phyloP scores from a whole-genome alignment of 2,797 vertebrate species.

The Danio choprae region DNA sequence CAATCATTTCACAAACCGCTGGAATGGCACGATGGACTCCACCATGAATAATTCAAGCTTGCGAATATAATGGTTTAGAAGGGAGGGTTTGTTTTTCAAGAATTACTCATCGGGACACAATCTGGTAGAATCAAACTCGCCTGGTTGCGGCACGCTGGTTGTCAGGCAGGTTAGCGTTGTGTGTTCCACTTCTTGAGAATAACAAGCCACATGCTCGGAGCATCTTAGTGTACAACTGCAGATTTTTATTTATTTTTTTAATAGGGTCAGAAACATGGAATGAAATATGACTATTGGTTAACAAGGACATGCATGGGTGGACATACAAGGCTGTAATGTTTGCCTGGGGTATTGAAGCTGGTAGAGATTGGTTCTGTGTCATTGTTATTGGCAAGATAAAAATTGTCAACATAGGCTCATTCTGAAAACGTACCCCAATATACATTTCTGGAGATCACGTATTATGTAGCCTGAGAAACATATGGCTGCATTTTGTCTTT shows the following conservation, averaged over 20 bases:
- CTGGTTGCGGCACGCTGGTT: neutral
- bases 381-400: neutral
- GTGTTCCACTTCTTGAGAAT: slow-evolving; percentile 25
- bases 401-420: too few relatives aligned
- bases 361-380: neutral
- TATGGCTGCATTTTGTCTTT: too few relatives aligned
- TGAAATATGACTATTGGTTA: neutral
- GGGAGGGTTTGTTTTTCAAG: slow-evolving; percentile 11
- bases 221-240: neutral
- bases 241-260: slow-evolving; percentile 7
- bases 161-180: slow-evolving; percentile 21
- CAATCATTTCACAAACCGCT: slow-evolving; percentile 31
- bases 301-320: slow-evolving; percentile 10
- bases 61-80: slow-evolving; percentile 9
- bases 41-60: slow-evolving; percentile 55
- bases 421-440: too few relatives aligned
- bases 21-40: slow-evolving; percentile 26
- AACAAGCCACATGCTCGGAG: slow-evolving; percentile 6
- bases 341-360: neutral
- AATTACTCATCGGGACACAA: slow-evolving; percentile 16
- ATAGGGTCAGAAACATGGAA: slow-evolving; percentile 19
- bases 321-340: neutral
- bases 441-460: too few relatives aligned
- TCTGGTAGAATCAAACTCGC: slow-evolving; percentile 34
- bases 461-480: too few relatives aligned